These are phyloP conservation scores for Megalurothrips usitatus DNA, from an alignment of 2,888 invertebrate species.

Conservation along the genomic window DNA sequence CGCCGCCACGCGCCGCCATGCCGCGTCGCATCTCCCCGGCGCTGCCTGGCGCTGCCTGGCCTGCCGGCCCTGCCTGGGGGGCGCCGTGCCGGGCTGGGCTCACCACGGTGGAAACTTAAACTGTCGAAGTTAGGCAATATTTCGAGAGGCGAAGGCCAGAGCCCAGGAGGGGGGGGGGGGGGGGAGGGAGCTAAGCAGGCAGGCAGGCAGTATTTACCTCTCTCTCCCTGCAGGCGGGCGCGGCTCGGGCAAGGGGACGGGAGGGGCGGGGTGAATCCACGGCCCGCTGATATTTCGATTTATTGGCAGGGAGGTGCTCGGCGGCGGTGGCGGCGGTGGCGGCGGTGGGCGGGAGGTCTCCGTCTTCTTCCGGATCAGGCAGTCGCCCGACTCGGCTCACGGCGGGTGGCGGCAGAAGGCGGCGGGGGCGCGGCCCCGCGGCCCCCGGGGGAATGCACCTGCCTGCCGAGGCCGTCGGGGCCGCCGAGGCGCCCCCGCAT, in stretches of 20 bases:
- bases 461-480: too few relatives aligned
- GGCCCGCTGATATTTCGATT: conserved; percentile 24
- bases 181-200: neutral
- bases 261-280: neutral
- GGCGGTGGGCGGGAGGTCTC: neutral
- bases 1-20: neutral
- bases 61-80: neutral
- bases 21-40: neutral
- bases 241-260: too few relatives aligned
- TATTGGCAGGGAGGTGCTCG: neutral
- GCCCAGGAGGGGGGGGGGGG: neutral
- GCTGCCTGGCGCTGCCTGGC: neutral
- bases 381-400: neutral
- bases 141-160: conserved; percentile 4
- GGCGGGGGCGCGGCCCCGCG: too few relatives aligned
- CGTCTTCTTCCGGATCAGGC: too few relatives aligned
- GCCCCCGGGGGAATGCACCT: too few relatives aligned
- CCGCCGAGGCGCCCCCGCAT: too few relatives aligned
- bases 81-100: neutral
- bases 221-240: neutral
- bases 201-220: conserved; percentile 12
- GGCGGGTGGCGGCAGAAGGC: neutral
- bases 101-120: conserved; percentile 24
- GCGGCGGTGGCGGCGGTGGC: neutral
- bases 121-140: conserved; percentile 26